Percentiles rank a stretch among this genome's conserved stretches.
phyloP scores from a whole-genome alignment of 2,888 invertebrate genomes.

The Seladonia tumulorum region DNA sequence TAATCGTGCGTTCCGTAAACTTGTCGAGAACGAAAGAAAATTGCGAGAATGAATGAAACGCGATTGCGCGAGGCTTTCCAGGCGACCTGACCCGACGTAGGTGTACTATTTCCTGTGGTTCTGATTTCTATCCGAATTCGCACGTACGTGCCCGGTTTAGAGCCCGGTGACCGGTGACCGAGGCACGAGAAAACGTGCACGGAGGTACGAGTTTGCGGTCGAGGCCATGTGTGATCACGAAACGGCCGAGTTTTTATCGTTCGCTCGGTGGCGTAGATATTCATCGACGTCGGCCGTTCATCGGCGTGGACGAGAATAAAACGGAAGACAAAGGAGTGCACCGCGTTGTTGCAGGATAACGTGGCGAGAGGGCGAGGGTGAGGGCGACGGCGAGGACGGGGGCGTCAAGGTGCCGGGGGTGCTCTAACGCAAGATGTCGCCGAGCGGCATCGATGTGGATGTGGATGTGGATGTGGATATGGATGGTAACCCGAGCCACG shows the following conservation, averaged over 20 bases:
- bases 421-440: constrained; percentile 46
- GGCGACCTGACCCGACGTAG: neutral
- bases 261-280: constrained; percentile 60
- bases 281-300: constrained; percentile 58
- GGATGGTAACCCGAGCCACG: constrained; percentile 81
- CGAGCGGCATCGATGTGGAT: constrained; percentile 12
- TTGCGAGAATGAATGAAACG: neutral
- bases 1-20: neutral
- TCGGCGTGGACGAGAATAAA: constrained; percentile 63
- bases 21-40: neutral
- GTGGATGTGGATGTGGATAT: constrained; percentile 3
- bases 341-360: constrained; percentile 47
- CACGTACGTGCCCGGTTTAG: neutral
- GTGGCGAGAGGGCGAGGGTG: constrained; percentile 18
- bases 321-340: constrained; percentile 73
- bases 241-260: constrained; percentile 53
- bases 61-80: neutral
- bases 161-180: neutral
- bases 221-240: constrained; percentile 35
- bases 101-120: neutral
- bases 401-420: neutral
- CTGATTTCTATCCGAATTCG: constrained; percentile 6
- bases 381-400: constrained; percentile 12
- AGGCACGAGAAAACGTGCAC: neutral
- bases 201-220: constrained; percentile 33